Base-by-base conservation (phyloP, 1,140 invertebrate species). In the Pomacea maculata region DNA sequence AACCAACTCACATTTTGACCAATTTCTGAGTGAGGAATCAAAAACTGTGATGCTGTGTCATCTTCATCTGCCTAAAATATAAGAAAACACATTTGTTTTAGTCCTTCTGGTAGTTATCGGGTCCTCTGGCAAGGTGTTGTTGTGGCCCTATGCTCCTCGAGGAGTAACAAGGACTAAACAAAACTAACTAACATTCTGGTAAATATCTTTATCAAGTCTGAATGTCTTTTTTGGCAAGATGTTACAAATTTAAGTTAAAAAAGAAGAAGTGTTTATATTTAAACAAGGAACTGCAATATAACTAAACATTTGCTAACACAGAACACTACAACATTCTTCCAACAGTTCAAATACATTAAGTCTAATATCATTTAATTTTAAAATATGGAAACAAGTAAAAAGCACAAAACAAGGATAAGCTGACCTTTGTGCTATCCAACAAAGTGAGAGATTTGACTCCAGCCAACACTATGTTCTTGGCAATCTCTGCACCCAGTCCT, bases 381-480 rank as follows among this genome's bases (percentile, higher is more conserved):
- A 45, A 45, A 45, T 1, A 0, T 45, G 6, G 34, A 2, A 45
- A 45, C 34, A 45, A 45, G 34, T 45, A 45, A 45, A 45, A 2
- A 45, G 34, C 6, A 45, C 34, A 45, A 45, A 45, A 45, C 34
- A 25, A 14, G 57, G 57, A 57, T 76, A 21, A 54, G 65, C 77
- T 78, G 55, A 78, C 77, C 45, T 55, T 65, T 70, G 77, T 78
- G 9, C 67, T 70, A 54, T 99, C 98, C 78, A 98, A 92, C 71
- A 99, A 92, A 57, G 95, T 97, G 0, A 99, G 92, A 19, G 95
- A 95, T 87, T 98, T 97, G 0, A 99, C 95, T 68, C 98, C 98
- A 74, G 97, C 94, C 29, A 99, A 92, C 86, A 99, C 95, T 76
- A 99, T 95, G 92, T 99, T 99, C 90, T 99, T 99, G 1, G 96